A percentile compares a stretch with the other conserved stretches of the same genome.
phyloP scores from a whole-genome alignment of 2,113 vertebrate genomes.

The Tachysurus fulvidraco region DNA sequence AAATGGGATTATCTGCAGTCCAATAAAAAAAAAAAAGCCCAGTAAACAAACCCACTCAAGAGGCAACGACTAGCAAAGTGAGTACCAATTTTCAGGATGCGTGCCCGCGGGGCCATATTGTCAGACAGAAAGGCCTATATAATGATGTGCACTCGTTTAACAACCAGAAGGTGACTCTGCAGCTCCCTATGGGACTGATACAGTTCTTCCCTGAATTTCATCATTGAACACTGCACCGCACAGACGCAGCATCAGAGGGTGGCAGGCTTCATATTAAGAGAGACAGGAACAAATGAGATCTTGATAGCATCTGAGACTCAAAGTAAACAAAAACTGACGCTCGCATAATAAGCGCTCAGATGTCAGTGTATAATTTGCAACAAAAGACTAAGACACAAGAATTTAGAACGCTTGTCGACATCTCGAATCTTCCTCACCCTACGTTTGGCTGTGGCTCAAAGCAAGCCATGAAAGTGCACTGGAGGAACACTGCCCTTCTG shows the following conservation, averaged over 20 bases:
- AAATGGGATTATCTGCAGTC: not conserved
- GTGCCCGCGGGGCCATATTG: not conserved
- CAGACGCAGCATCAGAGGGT: conserved; percentile 47
- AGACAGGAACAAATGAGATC: not conserved
- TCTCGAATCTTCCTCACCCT: not conserved
- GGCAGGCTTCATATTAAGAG: conserved; percentile 11
- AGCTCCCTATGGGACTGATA: conserved; percentile 50
- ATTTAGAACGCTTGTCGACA: not conserved
- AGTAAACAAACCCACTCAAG: not conserved
- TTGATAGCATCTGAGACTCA: conserved; percentile 22
- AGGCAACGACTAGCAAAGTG: not conserved
- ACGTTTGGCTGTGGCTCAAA: not conserved
- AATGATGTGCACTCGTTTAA: conserved; percentile 21
- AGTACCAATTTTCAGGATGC: not conserved
- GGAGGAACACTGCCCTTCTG: conserved; percentile 23
- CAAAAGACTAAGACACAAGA: not conserved
- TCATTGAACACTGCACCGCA: conserved; percentile 61
- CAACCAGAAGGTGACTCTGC: conserved; percentile 50
- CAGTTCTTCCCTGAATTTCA: conserved; percentile 56
- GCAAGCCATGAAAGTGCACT: not conserved
- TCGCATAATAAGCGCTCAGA: not conserved
- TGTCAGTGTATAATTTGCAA: not conserved
- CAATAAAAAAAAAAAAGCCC: not conserved
- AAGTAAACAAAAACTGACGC: conserved; percentile 1
- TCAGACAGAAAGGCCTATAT: not conserved